Evolutionary conservation across 2,888 invertebrate species (phyloP).

Genomic region (Eupithecia subfuscata): DNA sequence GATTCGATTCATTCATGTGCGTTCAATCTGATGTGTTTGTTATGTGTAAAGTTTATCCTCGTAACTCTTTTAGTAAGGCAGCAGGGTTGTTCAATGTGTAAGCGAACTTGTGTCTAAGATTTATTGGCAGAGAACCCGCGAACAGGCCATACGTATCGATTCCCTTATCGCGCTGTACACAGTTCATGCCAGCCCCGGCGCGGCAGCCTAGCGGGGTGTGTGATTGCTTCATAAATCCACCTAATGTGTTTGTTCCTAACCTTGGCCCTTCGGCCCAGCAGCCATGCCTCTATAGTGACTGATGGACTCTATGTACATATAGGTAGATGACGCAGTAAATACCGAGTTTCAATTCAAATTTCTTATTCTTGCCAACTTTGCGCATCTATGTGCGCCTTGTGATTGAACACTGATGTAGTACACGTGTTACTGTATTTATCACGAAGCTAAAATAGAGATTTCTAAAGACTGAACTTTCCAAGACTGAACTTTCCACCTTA

Average conservation of each 20-base stretch:
- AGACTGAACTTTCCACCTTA: not conserved
- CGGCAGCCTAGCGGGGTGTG: constrained; percentile 16
- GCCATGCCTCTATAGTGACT: constrained; percentile 28
- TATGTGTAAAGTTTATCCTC: not conserved
- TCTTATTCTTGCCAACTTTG: not conserved
- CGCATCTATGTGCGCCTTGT: not conserved
- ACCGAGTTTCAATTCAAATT: not conserved
- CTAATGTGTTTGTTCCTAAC: constrained; percentile 5
- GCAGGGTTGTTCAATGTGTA: not conserved
- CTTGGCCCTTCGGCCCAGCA: constrained; percentile 15
- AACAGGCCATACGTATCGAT: constrained; percentile 15
- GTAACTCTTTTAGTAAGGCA: not conserved
- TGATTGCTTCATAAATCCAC: constrained; percentile 41
- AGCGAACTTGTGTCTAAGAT: not conserved
- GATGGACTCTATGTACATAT: constrained; percentile 15
- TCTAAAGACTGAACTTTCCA: not conserved
- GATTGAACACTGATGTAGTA: not conserved
- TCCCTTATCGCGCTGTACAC: constrained; percentile 17
- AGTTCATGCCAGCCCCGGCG: constrained; percentile 12
- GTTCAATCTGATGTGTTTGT: not conserved
- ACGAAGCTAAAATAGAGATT: not conserved
- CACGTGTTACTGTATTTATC: not conserved
- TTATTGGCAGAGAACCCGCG: constrained; percentile 1
- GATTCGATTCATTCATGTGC: not conserved
- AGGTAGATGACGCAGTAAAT: not conserved